These are phyloP conservation scores for Harmothoe impar DNA, from an alignment of 2,888 invertebrate genomes.

Conservation along the genomic window DNA sequence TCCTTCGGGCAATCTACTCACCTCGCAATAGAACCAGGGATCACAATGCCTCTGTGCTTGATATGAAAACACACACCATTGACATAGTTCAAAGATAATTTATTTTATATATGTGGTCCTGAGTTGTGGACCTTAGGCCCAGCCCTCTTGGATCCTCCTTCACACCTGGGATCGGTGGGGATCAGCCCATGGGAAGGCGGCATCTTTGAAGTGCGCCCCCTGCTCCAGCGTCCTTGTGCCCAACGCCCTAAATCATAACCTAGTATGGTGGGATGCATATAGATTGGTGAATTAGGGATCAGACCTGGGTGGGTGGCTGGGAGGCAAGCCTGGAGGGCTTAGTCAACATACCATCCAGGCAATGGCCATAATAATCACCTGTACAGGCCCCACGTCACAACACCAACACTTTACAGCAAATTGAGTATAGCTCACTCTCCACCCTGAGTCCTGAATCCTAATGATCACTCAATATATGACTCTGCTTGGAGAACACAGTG, in stretches of 20 bases:
- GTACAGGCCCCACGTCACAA: background rate
- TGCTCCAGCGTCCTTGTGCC: background rate
- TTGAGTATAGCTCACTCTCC: no score
- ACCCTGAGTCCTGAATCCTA: no score
- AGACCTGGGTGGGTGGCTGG: background rate
- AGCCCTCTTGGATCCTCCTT: conserved; percentile 6
- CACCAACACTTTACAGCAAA: background rate
- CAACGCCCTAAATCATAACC: background rate
- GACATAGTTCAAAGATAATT: conserved; percentile 42
- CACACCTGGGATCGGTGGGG: background rate
- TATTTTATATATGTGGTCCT: background rate
- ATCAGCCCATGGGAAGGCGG: background rate
- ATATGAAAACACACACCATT: conserved; percentile 23
- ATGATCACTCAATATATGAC: no score
- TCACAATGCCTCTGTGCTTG: background rate
- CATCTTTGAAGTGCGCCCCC: background rate
- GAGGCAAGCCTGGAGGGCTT: background rate
- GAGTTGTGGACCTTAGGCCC: background rate
- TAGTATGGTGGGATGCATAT: background rate
- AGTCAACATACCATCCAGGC: background rate
- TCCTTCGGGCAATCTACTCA: no score
- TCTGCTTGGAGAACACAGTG: no score
- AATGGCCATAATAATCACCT: conserved; percentile 18
- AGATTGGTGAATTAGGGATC: background rate
- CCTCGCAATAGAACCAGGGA: no score